These are phyloP conservation scores for Dryobates pubescens DNA, from an alignment of 2,797 vertebrate species.

Conservation along the genomic window DNA sequence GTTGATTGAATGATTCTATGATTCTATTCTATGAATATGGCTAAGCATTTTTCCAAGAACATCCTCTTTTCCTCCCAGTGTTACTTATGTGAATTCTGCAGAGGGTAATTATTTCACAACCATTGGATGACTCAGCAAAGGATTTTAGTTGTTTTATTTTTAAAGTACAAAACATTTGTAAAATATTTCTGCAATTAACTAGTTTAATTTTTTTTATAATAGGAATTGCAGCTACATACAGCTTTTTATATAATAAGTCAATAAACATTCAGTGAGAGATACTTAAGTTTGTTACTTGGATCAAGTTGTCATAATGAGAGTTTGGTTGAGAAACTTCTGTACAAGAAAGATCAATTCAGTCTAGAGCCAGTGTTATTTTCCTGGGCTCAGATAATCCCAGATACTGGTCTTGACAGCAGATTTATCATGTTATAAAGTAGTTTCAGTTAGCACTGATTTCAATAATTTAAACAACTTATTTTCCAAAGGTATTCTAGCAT, in stretches of 20 bases:
- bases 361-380: background rate
- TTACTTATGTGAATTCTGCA: background rate
- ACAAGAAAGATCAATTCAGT: background rate
- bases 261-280: background rate
- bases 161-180: background rate
- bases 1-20: too few species aligned
- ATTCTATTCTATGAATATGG: background rate
- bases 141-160: background rate
- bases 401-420: background rate
- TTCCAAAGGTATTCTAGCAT: background rate
- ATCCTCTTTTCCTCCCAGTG: background rate
- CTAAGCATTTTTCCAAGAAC: background rate
- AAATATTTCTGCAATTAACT: background rate
- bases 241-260: background rate
- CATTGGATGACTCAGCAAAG: background rate
- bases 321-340: background rate
- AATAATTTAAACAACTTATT: background rate
- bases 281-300: background rate
- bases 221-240: background rate
- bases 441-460: background rate
- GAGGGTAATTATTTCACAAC: background rate
- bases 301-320: background rate
- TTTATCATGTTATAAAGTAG: background rate
- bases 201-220: background rate
- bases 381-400: background rate